phyloP scores from a whole-genome alignment of 2,888 invertebrate genomes.

The Xestia ashworthii region DNA sequence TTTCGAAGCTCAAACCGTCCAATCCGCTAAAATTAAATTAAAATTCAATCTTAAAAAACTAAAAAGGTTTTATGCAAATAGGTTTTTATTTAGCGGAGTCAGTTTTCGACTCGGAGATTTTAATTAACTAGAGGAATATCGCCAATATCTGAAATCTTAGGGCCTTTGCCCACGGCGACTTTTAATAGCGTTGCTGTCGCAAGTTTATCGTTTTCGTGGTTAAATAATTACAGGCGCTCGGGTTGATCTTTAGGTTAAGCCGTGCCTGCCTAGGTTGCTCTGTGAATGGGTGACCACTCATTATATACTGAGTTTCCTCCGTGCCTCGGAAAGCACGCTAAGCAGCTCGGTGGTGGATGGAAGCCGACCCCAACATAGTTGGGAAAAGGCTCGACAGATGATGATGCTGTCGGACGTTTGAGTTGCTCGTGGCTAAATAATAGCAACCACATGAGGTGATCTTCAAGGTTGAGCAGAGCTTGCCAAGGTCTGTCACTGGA shows the following conservation, averaged over 20 bases:
- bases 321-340: background rate
- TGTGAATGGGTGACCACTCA: background rate
- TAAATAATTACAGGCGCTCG: background rate
- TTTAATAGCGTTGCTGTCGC: background rate
- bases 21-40: constrained; percentile 37
- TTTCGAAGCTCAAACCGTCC: constrained; percentile 23
- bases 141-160: constrained; percentile 32
- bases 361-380: too few relatives aligned
- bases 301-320: background rate
- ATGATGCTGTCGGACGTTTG: too few relatives aligned
- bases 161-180: background rate
- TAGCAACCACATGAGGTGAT: too few relatives aligned
- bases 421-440: too few relatives aligned
- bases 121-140: constrained; percentile 56
- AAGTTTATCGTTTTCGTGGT: background rate
- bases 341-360: too few relatives aligned
- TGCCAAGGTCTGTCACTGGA: background rate
- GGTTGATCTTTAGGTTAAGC: background rate
- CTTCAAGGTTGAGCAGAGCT: background rate
- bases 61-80: constrained; percentile 55
- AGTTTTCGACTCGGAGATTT: constrained; percentile 44
- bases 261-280: background rate
- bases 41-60: constrained; percentile 33
- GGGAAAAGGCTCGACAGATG: too few relatives aligned
- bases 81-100: constrained; percentile 42